A percentile compares a stretch with the other conserved stretches of the same genome.
Evolutionary conservation across 2,797 vertebrate species (phyloP).

Genomic region (Arvicola amphibius): DNA sequence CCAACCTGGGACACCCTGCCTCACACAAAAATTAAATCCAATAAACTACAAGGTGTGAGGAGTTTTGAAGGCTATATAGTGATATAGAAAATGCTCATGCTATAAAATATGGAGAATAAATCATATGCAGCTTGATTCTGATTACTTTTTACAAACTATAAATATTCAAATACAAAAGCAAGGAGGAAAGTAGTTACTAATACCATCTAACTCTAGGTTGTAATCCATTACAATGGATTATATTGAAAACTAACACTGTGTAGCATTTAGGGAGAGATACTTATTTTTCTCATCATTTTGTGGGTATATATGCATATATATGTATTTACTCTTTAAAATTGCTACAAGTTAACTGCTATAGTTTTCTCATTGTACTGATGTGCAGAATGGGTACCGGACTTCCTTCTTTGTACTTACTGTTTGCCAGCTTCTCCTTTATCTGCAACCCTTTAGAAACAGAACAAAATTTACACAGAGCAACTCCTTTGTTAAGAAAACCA

Average conservation of each 20-base stretch:
- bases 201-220: background rate
- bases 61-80: constrained; percentile 34
- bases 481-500: background rate
- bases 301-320: background rate
- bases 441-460: constrained; percentile 48
- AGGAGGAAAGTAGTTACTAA: constrained; percentile 50
- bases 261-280: background rate
- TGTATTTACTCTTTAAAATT: constrained; percentile 1
- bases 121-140: background rate
- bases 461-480: background rate
- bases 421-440: background rate
- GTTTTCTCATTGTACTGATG: background rate
- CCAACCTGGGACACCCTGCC: background rate
- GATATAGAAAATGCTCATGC: constrained; percentile 9
- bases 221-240: constrained; percentile 32
- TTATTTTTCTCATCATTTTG: background rate
- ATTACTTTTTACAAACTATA: constrained; percentile 24
- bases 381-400: background rate
- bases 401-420: constrained; percentile 1
- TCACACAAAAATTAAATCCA: background rate
- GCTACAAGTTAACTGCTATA: background rate
- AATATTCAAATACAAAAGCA: constrained; percentile 49
- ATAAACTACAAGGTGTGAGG: background rate
- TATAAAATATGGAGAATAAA: constrained; percentile 46
- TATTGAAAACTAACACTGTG: background rate